Evolutionary conservation across 2,888 invertebrate genomes (phyloP).

Genomic region (Acronicta alni): DNA sequence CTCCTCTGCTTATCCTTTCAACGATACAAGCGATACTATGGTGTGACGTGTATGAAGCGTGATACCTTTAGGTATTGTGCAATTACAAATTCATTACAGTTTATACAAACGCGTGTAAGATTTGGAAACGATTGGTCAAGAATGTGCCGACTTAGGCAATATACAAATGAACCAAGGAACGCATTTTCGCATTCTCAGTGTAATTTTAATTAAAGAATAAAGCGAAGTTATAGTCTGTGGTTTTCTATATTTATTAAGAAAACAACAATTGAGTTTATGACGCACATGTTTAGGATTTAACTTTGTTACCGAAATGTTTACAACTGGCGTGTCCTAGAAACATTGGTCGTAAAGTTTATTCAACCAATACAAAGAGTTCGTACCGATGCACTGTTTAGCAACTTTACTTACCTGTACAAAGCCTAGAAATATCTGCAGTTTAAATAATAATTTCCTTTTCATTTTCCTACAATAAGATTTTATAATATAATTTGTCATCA

Average conservation of each 20-base stretch:
- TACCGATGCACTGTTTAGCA: conserved; percentile 66
- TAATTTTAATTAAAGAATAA: conserved; percentile 13
- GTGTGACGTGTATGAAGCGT: too few relatives aligned
- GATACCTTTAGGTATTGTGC: conserved; percentile 5
- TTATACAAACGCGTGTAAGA: conserved; percentile 51
- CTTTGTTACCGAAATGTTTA: conserved; percentile 77
- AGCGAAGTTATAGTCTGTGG: conserved; percentile 14
- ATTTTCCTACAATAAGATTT: background rate
- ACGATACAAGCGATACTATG: too few relatives aligned
- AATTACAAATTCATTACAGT: conserved; percentile 40
- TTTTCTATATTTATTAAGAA: conserved; percentile 22
- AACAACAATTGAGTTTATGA: conserved; percentile 33
- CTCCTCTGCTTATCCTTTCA: too few relatives aligned
- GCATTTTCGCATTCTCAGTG: conserved; percentile 24
- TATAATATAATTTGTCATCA: background rate
- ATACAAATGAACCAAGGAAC: conserved; percentile 34
- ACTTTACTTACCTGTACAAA: conserved; percentile 56
- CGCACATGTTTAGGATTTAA: conserved; percentile 56
- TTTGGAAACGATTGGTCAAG: conserved; percentile 53
- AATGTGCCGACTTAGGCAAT: conserved; percentile 40
- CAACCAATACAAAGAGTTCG: conserved; percentile 76
- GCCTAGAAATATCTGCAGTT: conserved; percentile 44
- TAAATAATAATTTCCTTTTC: conserved; percentile 12
- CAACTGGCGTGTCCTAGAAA: conserved; percentile 78
- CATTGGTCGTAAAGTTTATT: conserved; percentile 80